A percentile compares a stretch with the other conserved stretches of the same genome.
Evolutionary conservation across 2,888 invertebrate species (phyloP).

Genomic region (Pseudanteris insignis): DNA sequence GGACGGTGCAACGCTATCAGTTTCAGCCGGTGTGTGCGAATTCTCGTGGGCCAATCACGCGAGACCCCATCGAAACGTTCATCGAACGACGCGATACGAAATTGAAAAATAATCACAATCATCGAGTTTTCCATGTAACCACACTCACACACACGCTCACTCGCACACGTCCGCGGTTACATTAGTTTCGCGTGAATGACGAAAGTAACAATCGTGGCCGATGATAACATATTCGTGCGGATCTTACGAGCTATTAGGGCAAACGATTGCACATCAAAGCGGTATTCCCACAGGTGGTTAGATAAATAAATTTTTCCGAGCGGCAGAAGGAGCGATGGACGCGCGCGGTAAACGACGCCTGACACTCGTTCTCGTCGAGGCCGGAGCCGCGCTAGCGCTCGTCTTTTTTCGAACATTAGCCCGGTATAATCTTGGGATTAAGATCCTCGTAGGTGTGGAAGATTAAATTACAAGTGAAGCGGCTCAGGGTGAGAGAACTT

Average conservation of each 20-base stretch:
- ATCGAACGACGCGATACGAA: too few species aligned
- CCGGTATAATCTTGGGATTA: conserved; percentile 55
- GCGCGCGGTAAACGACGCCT: conserved; percentile 11
- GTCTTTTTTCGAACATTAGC: conserved; percentile 50
- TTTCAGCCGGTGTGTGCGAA: too few species aligned
- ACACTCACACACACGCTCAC: too few species aligned
- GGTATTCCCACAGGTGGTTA: conserved; percentile 25
- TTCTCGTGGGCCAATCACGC: too few species aligned
- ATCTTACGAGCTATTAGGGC: too few species aligned
- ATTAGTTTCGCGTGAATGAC: too few species aligned
- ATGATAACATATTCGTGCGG: too few species aligned
- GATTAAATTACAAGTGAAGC: conserved; percentile 53
- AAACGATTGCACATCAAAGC: conserved; percentile 9
- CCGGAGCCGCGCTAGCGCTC: conserved; percentile 14
- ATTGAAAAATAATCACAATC: conserved; percentile 13
- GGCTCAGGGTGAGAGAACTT: conserved; percentile 41
- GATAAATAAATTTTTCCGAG: conserved; percentile 29
- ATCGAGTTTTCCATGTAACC: conserved; percentile 1
- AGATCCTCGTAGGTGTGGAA: conserved; percentile 54
- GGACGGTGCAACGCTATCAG: too few species aligned
- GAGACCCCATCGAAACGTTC: too few species aligned
- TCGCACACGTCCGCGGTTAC: not conserved
- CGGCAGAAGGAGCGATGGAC: conserved; percentile 3
- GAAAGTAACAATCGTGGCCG: too few species aligned
- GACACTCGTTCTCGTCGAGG: conserved; percentile 27